A percentile compares a stretch with the other conserved stretches of the same genome.
These are phyloP conservation scores for Phocoena phocoena DNA, from an alignment of 2,113 vertebrate genomes.

Conservation along the genomic window DNA sequence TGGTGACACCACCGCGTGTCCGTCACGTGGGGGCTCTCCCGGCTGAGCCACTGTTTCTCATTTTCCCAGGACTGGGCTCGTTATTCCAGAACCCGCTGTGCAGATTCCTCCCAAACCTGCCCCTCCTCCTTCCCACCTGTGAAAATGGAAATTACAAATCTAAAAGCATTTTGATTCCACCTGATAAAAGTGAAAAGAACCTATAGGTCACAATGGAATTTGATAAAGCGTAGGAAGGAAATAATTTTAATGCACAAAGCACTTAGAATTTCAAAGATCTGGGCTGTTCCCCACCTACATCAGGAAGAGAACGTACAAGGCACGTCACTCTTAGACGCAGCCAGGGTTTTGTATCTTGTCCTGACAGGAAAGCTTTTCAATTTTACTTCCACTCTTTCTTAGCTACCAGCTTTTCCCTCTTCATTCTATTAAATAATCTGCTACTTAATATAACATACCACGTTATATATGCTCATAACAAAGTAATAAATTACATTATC, in stretches of 20 bases:
- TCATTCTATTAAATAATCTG: not conserved
- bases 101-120: not conserved
- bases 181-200: not conserved
- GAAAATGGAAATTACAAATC: not conserved
- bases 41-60: not conserved
- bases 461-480: not conserved
- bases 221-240: not conserved
- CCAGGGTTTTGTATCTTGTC: not conserved
- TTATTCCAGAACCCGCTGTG: not conserved
- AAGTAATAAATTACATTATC: not conserved
- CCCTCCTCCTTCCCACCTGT: not conserved
- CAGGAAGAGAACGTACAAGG: fast-evolving
- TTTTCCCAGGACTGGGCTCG: not conserved
- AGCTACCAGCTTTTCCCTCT: not conserved
- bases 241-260: fast-evolving
- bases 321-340: no score
- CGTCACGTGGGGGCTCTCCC: not conserved
- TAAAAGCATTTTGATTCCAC: fast-evolving
- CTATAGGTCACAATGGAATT: not conserved
- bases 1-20: not conserved
- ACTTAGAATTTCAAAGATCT: not conserved
- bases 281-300: not conserved
- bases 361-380: not conserved
- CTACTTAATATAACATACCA: not conserved
- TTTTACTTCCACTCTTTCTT: not conserved